A percentile compares a stretch with the other conserved stretches of the same genome.
Conservation (phyloP, 2,888 invertebrate genomes). For the Pseudococcus jackbeardsleyi region DNA sequence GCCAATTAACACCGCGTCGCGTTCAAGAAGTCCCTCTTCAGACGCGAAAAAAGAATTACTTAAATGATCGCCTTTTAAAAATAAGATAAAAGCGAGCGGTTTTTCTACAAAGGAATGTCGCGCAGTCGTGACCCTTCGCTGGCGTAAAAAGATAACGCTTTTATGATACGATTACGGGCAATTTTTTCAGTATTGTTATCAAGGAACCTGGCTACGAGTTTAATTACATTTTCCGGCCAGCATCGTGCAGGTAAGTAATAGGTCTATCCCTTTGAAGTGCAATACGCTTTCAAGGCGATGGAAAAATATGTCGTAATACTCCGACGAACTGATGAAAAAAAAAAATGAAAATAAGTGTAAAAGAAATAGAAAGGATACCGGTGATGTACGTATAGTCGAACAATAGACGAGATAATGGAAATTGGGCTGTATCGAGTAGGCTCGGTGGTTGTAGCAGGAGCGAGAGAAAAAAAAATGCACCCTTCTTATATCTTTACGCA, state of each 20-base stretch:
- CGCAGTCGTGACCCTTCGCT: neutral
- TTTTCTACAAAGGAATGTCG: neutral
- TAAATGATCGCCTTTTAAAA: conserved; percentile 4
- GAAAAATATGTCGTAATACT: too few species aligned
- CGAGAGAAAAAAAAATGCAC: neutral
- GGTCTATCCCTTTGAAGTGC: too few species aligned
- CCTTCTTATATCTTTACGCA: neutral
- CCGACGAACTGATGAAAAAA: neutral
- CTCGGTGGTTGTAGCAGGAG: neutral
- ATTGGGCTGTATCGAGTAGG: neutral
- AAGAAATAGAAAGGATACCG: neutral
- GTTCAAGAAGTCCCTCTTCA: neutral
- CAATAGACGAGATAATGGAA: conserved; percentile 12
- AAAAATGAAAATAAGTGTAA: neutral
- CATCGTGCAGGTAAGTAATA: too few species aligned
- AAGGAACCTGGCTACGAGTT: too few species aligned
- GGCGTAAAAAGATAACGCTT: neutral
- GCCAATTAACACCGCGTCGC: neutral
- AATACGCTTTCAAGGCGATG: too few species aligned
- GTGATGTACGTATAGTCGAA: neutral
- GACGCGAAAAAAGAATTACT: neutral
- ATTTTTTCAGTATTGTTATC: too few species aligned
- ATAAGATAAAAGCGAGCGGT: neutral
- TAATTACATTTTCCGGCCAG: too few species aligned
- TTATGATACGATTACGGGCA: neutral